Conservation (phyloP, 2,797 vertebrate species). For the Poeciliopsis presidionis region DNA sequence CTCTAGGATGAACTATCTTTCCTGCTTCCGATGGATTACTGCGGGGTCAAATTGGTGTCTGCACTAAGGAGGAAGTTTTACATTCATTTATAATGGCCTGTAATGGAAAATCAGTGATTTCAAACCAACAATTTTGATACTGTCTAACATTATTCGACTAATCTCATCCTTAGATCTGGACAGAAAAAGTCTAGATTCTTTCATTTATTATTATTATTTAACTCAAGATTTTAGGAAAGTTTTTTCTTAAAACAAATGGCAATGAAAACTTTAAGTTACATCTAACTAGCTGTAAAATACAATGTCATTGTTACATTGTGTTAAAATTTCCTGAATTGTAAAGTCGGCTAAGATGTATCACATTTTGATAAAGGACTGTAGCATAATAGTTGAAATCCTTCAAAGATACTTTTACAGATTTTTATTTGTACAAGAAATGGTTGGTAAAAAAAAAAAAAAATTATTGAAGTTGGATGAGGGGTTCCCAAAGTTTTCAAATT, state of each 20-base stretch:
- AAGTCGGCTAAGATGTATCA: background rate
- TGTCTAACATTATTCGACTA: background rate
- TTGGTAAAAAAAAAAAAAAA: background rate
- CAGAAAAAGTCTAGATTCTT: background rate
- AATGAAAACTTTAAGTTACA: background rate
- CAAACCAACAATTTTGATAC: background rate
- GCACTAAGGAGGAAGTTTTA: background rate
- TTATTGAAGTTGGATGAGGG: background rate
- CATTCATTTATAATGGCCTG: background rate
- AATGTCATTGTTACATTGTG: background rate
- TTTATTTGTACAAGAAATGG: no score
- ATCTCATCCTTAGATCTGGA: background rate
- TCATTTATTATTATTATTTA: background rate
- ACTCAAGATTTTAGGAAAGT: background rate
- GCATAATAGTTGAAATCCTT: background rate
- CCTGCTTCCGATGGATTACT: slow-evolving; percentile 52
- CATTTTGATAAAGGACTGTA: background rate
- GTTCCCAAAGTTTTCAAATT: background rate
- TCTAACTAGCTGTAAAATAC: background rate
- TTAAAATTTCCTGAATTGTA: background rate
- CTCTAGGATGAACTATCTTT: slow-evolving; percentile 70
- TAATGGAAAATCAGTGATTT: background rate
- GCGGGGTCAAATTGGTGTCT: slow-evolving; percentile 8
- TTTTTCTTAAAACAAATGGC: background rate
- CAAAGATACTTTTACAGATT: background rate